Evolutionary conservation across 2,797 vertebrate species (phyloP), one percentile per base, ranked within the genome.

Genomic region (Setipinna tenuifilis): DNA sequence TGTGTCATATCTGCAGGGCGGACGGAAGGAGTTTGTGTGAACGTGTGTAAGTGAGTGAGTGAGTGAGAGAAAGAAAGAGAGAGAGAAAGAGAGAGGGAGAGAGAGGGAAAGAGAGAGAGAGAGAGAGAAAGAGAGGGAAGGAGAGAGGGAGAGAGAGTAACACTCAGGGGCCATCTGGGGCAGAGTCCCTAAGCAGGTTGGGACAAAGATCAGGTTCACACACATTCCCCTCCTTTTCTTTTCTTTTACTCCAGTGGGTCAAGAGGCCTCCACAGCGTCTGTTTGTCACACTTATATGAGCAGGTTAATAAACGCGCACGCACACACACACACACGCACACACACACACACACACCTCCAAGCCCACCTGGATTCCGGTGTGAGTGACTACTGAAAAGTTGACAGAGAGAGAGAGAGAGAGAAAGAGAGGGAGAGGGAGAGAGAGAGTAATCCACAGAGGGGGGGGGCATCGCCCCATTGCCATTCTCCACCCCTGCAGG

Each of bases 121-220:
- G 58, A 61, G 17, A 82, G 31, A 78, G 71, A 17, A 31, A 81
- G 19, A 21, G 31, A 41, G 78, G 31, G 21, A n/a, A 16, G 35
- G 44, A 71, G 58, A 65, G 46, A 62, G 62, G 41, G 44, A 81
- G 35, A 82, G 75, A 19, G 25, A 81, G 2, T 54, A 11, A 54
- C 31, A 35, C 7, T 31, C 6, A 31, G 12, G 16, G 14, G 31
- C 87, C 85, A 81, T 85, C 91, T 90, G 89, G 88, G 90, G 88
- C 82, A 90, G 57, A 54, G 85, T 83, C 84, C 89, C 87, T 89
- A 86, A 85, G 88, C 94, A 87, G 90, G 94, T 93, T 92, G 89
- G 92, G 93, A 90, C 94, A 94, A 90, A 88, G 88, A 91, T 91
- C 87, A 75, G 83, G 92, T 95, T 93, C 91, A 93, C 91, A 92